Base-by-base conservation (phyloP, 2,113 vertebrate species). In the Bos indicus region DNA sequence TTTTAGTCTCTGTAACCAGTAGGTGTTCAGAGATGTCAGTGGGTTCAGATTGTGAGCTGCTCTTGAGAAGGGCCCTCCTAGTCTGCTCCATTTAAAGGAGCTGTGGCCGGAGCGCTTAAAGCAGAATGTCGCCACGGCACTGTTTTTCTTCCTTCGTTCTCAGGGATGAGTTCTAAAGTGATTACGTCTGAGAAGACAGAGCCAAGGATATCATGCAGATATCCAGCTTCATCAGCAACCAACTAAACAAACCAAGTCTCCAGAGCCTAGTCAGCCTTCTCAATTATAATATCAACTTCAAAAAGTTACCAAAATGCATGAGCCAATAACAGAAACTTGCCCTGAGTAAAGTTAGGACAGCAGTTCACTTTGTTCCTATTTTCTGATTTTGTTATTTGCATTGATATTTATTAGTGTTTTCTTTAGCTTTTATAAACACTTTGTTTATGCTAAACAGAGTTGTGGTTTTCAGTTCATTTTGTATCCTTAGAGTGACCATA, bases 381-480 rank as follows among this genome's bases (percentile, higher is more conserved):
- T 86, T 77, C 59, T 67, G 57, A 78, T 77, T 87, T 90, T 71
- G 62, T 80, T 88, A 88, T 96, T 96, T 89, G 28, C 78, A 57
- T 86, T 60, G 52, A 81, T 21, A 33, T 48, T 91, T 90, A 43
- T 25, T 67, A 64, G 86, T 83, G 56, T 71, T 64, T 96, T 74
- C 83, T 64, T 95, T 74, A 87, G 64, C 62, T 91, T 97, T 88
- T 90, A 71, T 89, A 92, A 91, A 84, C 59, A 46, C 62, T 89
- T 26, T 43, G 40, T 36, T 95, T 51, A 25, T 77, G 46, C 60
- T 94, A 67, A 67, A 57, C 36, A 92, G 95, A 17, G 43, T 46
- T 56, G 36, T 92, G 71, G 23, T 25, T 96, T 92, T 88, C 56
- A 33, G 71, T 95, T 95, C 80, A 84, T 40, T 95, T 96, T 60